phyloP scores from a whole-genome alignment of 2,113 vertebrate genomes.

The Tupaia tana region DNA sequence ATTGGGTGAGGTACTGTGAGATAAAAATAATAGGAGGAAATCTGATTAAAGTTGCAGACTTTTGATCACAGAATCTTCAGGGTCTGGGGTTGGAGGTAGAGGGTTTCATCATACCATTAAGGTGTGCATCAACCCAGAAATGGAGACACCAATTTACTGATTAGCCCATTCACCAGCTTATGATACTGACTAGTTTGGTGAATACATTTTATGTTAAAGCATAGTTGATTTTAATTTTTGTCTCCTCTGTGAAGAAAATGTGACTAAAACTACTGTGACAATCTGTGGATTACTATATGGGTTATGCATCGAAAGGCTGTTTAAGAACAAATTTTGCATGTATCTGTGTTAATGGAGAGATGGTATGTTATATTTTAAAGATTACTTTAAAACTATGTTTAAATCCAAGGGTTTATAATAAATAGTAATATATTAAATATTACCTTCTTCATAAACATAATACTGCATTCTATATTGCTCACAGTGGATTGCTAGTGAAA shows the following conservation, averaged over 20 bases:
- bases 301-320: background rate
- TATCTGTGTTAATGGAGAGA: background rate
- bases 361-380: background rate
- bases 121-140: constrained; percentile 42
- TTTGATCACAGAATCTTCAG: constrained; percentile 20
- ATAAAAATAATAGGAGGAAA: constrained; percentile 56
- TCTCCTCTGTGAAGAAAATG: background rate
- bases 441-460: constrained; percentile 12
- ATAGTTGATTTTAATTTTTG: constrained; percentile 13
- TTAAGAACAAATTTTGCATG: background rate
- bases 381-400: constrained; percentile 4
- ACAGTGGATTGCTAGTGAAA: background rate
- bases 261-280: background rate
- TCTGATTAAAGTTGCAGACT: background rate
- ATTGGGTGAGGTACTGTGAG: background rate
- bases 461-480: background rate
- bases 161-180: background rate
- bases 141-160: background rate
- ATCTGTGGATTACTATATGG: background rate
- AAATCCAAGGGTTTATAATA: background rate
- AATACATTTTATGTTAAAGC: constrained; percentile 25
- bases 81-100: background rate
- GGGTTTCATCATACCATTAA: background rate
- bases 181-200: background rate
- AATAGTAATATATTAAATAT: constrained; percentile 13